Evolutionary conservation across 2,888 invertebrate genomes (phyloP).

Genomic region (Monopis laevigella): DNA sequence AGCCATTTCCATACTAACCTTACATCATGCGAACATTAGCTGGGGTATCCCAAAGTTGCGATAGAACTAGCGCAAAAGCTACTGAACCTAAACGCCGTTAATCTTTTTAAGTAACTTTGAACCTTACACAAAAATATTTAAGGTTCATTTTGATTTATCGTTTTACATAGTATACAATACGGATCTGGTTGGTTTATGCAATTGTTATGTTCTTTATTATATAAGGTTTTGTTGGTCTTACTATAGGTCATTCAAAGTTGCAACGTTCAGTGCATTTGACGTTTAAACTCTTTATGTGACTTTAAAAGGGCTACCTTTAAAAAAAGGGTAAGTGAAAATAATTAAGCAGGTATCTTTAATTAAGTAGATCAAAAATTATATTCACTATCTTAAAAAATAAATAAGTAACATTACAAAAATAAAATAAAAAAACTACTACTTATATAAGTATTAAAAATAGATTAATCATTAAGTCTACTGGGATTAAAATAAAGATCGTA

Average conservation of each 20-base stretch:
- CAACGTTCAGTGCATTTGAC: slow-evolving; percentile 47
- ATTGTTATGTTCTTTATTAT: slow-evolving; percentile 63
- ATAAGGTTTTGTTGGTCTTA: slow-evolving; percentile 47
- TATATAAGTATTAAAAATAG: no score
- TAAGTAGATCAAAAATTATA: no score
- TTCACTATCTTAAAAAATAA: no score
- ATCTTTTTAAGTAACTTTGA: background rate
- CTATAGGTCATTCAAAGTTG: slow-evolving; percentile 41
- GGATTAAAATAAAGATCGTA: no score
- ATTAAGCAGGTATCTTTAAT: no score
- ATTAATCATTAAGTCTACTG: no score
- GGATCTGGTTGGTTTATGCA: slow-evolving; percentile 46
- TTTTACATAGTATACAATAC: slow-evolving; percentile 5
- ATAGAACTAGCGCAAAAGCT: slow-evolving; percentile 33
- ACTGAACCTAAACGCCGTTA: slow-evolving; percentile 29
- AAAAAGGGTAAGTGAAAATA: no score
- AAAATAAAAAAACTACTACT: no score
- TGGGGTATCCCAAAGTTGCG: slow-evolving; percentile 59
- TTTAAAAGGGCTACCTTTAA: no score
- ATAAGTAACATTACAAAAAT: no score
- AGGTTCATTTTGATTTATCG: background rate
- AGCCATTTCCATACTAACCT: slow-evolving; percentile 28
- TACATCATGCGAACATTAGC: slow-evolving; percentile 28
- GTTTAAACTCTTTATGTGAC: no score
- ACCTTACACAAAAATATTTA: background rate